These are phyloP conservation scores for Atherinosoma microstoma DNA, from an alignment of 2,797 vertebrate genomes.

Conservation along the genomic window DNA sequence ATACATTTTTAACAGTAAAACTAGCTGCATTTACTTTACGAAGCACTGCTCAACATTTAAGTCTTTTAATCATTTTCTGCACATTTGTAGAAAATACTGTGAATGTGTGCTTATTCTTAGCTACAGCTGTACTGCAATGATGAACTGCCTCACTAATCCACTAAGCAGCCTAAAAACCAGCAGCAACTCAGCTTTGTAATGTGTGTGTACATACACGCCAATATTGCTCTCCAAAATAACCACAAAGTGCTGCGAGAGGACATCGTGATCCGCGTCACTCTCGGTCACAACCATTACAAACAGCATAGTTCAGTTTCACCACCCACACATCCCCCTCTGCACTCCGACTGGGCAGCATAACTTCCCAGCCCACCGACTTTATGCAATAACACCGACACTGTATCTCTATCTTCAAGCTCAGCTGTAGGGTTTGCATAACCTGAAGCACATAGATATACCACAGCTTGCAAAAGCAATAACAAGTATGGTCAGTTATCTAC, in stretches of 20 bases:
- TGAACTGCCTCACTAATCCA: slow-evolving; percentile 53
- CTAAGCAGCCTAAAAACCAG: slow-evolving; percentile 54
- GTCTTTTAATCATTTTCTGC: background rate
- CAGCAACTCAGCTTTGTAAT: slow-evolving; percentile 32
- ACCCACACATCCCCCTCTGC: slow-evolving; percentile 29
- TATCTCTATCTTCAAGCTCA: background rate
- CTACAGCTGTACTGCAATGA: slow-evolving; percentile 26
- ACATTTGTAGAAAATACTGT: slow-evolving; percentile 5
- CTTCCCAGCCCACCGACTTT: slow-evolving; percentile 61
- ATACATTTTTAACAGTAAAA: background rate
- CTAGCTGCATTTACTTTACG: background rate
- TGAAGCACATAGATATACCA: background rate
- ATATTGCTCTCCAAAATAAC: slow-evolving; percentile 56
- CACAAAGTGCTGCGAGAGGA: slow-evolving; percentile 41
- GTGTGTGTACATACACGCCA: background rate
- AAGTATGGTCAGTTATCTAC: slow-evolving; percentile 6
- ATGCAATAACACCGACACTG: slow-evolving; percentile 46
- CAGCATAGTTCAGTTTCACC: slow-evolving; percentile 38
- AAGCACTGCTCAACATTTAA: background rate
- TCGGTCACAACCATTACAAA: slow-evolving; percentile 38
- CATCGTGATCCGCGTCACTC: slow-evolving; percentile 43
- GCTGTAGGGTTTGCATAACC: slow-evolving; percentile 38
- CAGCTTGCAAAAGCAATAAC: slow-evolving; percentile 1
- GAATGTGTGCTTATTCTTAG: slow-evolving; percentile 6
- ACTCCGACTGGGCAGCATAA: slow-evolving; percentile 31